phyloP scores from a whole-genome alignment of 1,140 invertebrate species.

The Drosophila kikkawai region DNA sequence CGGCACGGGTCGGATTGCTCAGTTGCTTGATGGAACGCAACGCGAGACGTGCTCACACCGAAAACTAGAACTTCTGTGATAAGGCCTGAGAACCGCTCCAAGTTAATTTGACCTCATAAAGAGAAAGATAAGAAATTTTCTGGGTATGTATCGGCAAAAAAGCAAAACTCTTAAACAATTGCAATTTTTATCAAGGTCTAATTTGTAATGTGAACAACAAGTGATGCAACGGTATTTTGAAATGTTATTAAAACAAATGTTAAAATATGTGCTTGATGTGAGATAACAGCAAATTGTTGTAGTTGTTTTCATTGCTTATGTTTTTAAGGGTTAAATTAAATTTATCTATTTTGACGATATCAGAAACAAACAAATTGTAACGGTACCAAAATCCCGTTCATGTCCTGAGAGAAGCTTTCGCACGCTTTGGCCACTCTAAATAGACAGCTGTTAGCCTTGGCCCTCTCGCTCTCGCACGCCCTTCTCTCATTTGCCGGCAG shows the following conservation, averaged over 20 bases:
- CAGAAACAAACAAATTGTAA: background rate
- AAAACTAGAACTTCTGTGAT: conserved; percentile 47
- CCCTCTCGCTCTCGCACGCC: conserved; percentile 20
- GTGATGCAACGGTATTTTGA: background rate
- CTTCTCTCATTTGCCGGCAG: conserved; percentile 52
- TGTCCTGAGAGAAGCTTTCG: conserved; percentile 7
- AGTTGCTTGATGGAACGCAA: conserved; percentile 59
- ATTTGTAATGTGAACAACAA: background rate
- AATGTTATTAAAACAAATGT: background rate
- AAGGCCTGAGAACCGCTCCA: conserved; percentile 15
- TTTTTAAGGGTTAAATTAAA: background rate
- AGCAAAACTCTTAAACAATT: conserved; percentile 16
- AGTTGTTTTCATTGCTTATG: background rate
- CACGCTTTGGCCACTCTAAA: conserved; percentile 53
- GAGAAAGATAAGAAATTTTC: conserved; percentile 42
- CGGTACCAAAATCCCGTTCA: background rate
- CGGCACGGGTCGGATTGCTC: conserved; percentile 38
- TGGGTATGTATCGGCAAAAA: conserved; percentile 43
- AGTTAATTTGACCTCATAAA: conserved; percentile 58
- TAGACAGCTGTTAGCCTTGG: conserved; percentile 41
- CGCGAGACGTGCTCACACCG: conserved; percentile 60
- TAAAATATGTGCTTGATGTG: background rate
- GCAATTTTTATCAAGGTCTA: background rate
- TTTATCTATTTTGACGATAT: background rate
- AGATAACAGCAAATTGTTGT: no score